These are phyloP conservation scores for Lithophane socia DNA, from an alignment of 2,888 invertebrate species.

Conservation along the genomic window DNA sequence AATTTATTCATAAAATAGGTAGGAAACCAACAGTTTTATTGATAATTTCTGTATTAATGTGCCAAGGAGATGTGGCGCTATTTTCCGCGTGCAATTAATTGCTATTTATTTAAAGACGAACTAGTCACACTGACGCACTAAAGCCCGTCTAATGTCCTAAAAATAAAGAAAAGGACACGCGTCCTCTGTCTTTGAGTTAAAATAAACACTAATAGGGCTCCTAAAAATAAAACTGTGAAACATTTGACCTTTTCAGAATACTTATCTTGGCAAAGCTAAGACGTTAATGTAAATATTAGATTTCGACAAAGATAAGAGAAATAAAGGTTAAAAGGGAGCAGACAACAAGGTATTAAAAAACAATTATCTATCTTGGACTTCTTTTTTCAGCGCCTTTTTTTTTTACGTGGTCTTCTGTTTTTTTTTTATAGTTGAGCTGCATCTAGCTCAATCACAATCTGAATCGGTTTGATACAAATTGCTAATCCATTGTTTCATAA, in stretches of 20 bases:
- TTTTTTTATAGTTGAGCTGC: no score
- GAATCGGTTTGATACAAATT: no score
- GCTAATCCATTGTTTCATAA: no score
- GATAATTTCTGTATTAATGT: slow-evolving; percentile 16
- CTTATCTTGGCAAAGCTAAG: background rate
- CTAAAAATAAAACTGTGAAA: slow-evolving; percentile 2
- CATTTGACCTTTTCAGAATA: slow-evolving; percentile 20
- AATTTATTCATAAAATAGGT: slow-evolving; percentile 16
- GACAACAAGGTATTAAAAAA: background rate
- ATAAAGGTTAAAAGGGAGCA: background rate
- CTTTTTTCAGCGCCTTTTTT: no score
- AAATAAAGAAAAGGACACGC: slow-evolving; percentile 16
- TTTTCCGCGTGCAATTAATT: slow-evolving; percentile 14
- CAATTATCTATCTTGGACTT: background rate
- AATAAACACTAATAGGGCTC: slow-evolving; percentile 3
- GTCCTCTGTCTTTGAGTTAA: slow-evolving; percentile 11
- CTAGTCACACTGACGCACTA: slow-evolving; percentile 7
- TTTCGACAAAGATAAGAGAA: background rate
- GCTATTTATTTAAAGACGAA: slow-evolving; percentile 18
- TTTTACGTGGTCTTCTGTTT: no score
- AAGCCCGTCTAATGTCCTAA: background rate
- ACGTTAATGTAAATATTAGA: slow-evolving; percentile 6
- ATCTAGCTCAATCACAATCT: no score
- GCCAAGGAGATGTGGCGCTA: background rate
- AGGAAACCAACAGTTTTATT: background rate